Evolutionary conservation across 2,888 invertebrate genomes (phyloP).

Genomic region (Pandemis heparana): DNA sequence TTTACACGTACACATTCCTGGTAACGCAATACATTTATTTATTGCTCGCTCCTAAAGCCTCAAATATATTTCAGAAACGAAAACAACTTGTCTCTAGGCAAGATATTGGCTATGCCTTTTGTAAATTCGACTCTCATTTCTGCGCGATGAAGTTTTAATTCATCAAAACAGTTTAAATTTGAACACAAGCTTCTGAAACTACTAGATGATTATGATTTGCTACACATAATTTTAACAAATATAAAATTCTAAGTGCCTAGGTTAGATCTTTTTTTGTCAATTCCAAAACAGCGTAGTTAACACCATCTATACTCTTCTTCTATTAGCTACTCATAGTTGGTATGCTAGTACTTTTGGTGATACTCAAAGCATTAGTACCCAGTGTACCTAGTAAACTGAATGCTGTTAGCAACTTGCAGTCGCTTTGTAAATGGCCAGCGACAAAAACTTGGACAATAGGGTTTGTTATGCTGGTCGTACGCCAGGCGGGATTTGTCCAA

Average conservation of each 20-base stretch:
- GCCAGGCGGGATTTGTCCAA: constrained; percentile 24
- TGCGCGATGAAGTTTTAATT: neutral
- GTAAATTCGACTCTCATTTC: neutral
- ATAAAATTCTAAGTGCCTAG: neutral
- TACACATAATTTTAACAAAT: neutral
- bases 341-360: neutral
- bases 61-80: neutral
- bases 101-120: neutral
- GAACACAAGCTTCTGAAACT: neutral
- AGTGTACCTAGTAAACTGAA: neutral
- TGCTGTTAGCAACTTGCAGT: constrained; percentile 11
- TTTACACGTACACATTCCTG: constrained; percentile 20
- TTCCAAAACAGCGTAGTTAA: too few relatives aligned
- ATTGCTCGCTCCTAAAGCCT: neutral
- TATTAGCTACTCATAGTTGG: too few relatives aligned
- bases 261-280: too few relatives aligned
- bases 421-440: constrained; percentile 23
- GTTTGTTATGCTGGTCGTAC: constrained; percentile 30
- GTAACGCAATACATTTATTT: neutral
- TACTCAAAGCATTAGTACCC: neutral
- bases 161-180: neutral
- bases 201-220: neutral
- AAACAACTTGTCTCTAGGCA: neutral
- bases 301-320: too few relatives aligned
- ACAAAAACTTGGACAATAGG: constrained; percentile 40